These are phyloP conservation scores for Oncorhynchus masou DNA, from an alignment of 2,113 vertebrate genomes.

Conservation along the genomic window DNA sequence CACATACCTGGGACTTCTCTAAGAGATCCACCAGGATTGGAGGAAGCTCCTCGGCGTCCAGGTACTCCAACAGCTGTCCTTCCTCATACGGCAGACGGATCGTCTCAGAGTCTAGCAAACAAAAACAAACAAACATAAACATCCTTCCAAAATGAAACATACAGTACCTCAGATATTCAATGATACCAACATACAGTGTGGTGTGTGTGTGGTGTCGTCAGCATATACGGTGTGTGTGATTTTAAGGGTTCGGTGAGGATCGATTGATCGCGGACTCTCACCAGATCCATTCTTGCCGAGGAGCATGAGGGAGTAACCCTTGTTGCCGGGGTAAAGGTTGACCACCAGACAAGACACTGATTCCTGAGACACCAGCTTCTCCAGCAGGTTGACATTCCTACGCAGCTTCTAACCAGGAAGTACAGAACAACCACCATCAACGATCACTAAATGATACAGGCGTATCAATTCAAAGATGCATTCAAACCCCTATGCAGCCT, in stretches of 20 bases:
- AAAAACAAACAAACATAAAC: neutral
- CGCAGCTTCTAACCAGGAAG: conserved; percentile 84
- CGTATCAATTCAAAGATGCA: neutral
- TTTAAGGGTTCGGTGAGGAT: too few relatives aligned
- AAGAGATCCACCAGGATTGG: conserved; percentile 97
- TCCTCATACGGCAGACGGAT: conserved; percentile 97
- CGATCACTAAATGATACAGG: neutral
- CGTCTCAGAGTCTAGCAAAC: conserved; percentile 89
- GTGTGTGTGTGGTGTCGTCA: too few relatives aligned
- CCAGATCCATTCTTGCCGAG: conserved; percentile 99
- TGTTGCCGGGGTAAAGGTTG: conserved; percentile 96
- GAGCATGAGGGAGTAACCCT: conserved; percentile 98
- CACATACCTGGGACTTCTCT: conserved; percentile 94
- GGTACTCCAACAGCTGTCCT: conserved; percentile 93
- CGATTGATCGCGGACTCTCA: conserved; percentile 49
- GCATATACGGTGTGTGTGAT: neutral
- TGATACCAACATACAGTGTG: too few relatives aligned
- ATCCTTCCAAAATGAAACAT: too few relatives aligned
- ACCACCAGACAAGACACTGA: conserved; percentile 93
- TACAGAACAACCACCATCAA: too few relatives aligned
- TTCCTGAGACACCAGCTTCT: conserved; percentile 97
- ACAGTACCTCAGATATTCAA: too few relatives aligned
- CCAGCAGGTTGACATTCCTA: conserved; percentile 97
- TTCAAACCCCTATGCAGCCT: too few relatives aligned
- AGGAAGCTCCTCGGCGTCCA: conserved; percentile 95